Evolutionary conservation across 2,113 vertebrate genomes (phyloP).

Genomic region (Varanus salvator): DNA sequence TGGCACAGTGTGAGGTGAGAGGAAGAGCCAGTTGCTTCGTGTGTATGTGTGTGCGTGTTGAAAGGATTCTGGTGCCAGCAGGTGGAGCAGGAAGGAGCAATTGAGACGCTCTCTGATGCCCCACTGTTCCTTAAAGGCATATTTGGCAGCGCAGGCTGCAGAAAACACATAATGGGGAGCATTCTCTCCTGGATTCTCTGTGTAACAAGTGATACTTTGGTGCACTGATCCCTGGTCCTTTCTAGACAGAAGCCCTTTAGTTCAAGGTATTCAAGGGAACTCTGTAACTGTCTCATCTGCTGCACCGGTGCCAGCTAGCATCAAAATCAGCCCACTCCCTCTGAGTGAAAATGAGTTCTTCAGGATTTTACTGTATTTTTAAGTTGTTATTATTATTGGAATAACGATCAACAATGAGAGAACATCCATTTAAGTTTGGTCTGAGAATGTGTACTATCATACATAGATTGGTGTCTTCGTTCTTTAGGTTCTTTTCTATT

Average conservation of each 20-base stretch:
- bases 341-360: not conserved
- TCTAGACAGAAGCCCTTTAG: conserved; percentile 29
- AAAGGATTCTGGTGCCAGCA: not conserved
- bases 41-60: not conserved
- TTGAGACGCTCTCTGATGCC: conserved; percentile 47
- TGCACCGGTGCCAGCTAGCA: not conserved
- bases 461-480: not conserved
- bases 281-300: conserved; percentile 17
- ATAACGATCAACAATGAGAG: not conserved
- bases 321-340: not conserved
- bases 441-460: not conserved
- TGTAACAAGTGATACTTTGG: not conserved
- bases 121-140: not conserved
- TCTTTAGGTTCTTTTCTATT: not conserved
- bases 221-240: not conserved
- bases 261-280: conserved; percentile 24
- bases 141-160: conserved; percentile 15
- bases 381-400: not conserved
- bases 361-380: not conserved
- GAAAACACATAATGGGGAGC: conserved; percentile 32
- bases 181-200: not conserved
- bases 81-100: conserved; percentile 33
- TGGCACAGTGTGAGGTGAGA: conserved; percentile 2
- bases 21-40: conserved; percentile 15
- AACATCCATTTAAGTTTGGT: not conserved